Conservation (phyloP, 1,140 invertebrate species). For the Argopecten irradians region DNA sequence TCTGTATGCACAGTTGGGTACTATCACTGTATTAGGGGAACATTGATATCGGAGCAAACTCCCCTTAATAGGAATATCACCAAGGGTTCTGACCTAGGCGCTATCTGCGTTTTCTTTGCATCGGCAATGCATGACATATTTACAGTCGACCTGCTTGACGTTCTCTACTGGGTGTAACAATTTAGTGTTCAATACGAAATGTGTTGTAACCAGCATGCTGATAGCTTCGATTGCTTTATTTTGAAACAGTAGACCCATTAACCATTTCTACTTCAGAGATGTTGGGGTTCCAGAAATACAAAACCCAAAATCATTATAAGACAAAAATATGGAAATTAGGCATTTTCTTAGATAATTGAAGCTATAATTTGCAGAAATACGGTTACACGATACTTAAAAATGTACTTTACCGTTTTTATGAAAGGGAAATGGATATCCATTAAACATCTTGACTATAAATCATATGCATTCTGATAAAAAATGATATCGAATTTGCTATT, state of each 20-base stretch:
- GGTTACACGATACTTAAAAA: neutral
- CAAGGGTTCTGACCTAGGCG: neutral
- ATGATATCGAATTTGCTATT: too few relatives aligned
- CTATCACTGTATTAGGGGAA: neutral
- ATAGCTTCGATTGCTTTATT: neutral
- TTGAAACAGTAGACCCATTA: neutral
- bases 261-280: too few relatives aligned
- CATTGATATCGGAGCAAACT: neutral
- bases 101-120: neutral
- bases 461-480: too few relatives aligned
- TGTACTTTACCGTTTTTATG: too few relatives aligned
- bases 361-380: neutral
- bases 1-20: constrained; percentile 5
- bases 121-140: neutral
- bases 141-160: constrained; percentile 3
- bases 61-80: neutral
- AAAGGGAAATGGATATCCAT: too few relatives aligned
- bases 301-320: neutral
- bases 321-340: neutral
- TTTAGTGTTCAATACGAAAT: neutral
- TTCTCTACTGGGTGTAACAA: neutral
- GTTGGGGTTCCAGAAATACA: too few relatives aligned
- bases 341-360: neutral
- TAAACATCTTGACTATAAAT: too few relatives aligned
- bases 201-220: neutral